Evolutionary conservation across 2,113 vertebrate genomes (phyloP).

Genomic region (Forbesichthys papilliferus): DNA sequence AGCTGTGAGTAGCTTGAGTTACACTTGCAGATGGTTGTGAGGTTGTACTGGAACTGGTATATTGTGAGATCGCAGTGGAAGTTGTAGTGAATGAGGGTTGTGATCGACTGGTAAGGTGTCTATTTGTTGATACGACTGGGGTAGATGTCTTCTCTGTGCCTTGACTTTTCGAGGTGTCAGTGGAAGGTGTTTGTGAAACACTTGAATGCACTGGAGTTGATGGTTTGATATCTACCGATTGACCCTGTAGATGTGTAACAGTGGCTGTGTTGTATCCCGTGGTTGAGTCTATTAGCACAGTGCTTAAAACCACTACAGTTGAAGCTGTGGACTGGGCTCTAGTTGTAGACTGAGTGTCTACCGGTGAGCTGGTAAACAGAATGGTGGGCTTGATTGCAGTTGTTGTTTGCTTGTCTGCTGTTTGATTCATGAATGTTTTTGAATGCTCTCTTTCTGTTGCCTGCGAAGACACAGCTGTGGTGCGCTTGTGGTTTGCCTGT

Average conservation of each 20-base stretch:
- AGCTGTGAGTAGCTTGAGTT: background rate
- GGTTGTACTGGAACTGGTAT: background rate
- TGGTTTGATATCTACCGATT: no score
- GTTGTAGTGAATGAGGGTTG: background rate
- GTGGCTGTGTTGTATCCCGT: no score
- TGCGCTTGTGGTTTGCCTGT: background rate
- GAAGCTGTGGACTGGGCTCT: background rate
- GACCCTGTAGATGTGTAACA: no score
- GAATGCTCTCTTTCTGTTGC: background rate
- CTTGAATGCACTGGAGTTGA: no score
- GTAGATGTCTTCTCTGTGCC: background rate
- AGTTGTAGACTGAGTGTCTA: background rate
- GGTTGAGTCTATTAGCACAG: no score
- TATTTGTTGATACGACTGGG: background rate
- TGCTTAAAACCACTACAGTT: background rate
- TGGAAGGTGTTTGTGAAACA: background rate
- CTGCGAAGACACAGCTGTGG: background rate
- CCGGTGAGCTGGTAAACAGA: background rate
- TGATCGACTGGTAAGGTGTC: background rate
- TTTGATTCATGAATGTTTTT: background rate
- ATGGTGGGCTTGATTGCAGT: background rate
- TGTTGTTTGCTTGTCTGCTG: background rate
- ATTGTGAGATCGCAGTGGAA: background rate
- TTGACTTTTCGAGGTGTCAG: constrained; percentile 5
- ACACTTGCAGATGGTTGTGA: background rate